Evolutionary conservation across 2,888 invertebrate genomes (phyloP).

Genomic region (Tachystola acroxantha): DNA sequence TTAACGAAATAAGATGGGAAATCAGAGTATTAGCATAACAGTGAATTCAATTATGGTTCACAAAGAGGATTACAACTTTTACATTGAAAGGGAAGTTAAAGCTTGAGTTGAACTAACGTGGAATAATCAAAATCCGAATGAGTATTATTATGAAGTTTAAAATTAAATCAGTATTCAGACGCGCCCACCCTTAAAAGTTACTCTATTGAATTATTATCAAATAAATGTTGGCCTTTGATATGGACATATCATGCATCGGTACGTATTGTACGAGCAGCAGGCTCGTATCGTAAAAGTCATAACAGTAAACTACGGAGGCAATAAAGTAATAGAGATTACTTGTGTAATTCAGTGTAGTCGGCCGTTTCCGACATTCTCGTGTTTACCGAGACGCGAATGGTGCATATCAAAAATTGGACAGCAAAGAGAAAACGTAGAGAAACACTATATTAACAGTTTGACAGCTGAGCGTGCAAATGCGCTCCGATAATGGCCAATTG

Average conservation of each 20-base stretch:
- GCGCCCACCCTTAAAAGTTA: slow-evolving; percentile 21
- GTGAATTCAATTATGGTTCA: slow-evolving; percentile 76
- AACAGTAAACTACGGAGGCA: slow-evolving; percentile 5
- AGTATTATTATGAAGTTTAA: slow-evolving; percentile 55
- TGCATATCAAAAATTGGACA: slow-evolving; percentile 16
- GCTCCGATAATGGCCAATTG: slow-evolving; percentile 52
- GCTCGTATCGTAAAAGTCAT: background rate
- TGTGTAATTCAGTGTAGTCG: slow-evolving; percentile 15
- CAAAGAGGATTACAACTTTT: slow-evolving; percentile 79
- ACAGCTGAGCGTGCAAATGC: slow-evolving; percentile 51
- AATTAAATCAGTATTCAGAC: slow-evolving; percentile 52
- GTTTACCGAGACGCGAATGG: slow-evolving; percentile 8
- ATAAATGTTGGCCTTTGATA: background rate
- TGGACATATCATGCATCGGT: background rate
- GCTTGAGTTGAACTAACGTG: slow-evolving; percentile 65
- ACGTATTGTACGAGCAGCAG: background rate
- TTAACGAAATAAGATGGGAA: slow-evolving; percentile 78
- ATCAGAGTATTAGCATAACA: slow-evolving; percentile 78
- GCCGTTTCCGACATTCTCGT: slow-evolving; percentile 12
- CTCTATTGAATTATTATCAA: slow-evolving; percentile 8
- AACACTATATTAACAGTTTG: slow-evolving; percentile 46
- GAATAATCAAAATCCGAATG: slow-evolving; percentile 72
- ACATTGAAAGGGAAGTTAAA: slow-evolving; percentile 73
- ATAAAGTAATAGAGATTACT: slow-evolving; percentile 16
- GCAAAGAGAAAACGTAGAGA: slow-evolving; percentile 15